These are phyloP conservation scores for Philantomba maxwellii DNA, from an alignment of 2,113 vertebrate genomes.

Conservation along the genomic window DNA sequence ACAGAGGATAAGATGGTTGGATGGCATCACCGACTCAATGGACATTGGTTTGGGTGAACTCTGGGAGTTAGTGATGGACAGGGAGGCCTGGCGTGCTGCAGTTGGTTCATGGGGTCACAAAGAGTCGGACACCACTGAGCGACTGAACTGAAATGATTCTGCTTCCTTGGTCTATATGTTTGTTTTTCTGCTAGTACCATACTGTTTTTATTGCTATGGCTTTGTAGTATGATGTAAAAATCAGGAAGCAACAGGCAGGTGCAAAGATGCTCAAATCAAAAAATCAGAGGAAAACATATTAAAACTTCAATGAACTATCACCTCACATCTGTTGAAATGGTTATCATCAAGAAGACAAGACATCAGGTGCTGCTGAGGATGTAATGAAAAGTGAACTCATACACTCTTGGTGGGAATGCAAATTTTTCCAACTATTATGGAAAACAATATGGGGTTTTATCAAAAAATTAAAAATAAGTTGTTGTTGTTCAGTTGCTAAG, in stretches of 20 bases:
- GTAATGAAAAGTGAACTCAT: background rate
- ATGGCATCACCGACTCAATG: background rate
- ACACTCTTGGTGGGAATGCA: background rate
- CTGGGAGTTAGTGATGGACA: background rate
- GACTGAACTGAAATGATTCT: too few species aligned
- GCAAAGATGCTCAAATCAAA: background rate
- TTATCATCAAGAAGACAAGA: background rate
- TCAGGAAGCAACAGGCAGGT: background rate
- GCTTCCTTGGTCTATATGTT: too few species aligned
- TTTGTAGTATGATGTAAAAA: background rate
- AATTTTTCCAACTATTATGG: background rate
- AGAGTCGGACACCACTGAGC: too few species aligned
- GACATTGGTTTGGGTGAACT: background rate
- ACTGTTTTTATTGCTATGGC: background rate
- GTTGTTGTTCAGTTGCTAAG: background rate
- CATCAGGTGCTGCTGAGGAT: background rate
- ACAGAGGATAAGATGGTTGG: background rate
- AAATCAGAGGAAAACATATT: background rate
- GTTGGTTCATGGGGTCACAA: background rate
- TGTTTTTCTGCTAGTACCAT: too few species aligned
- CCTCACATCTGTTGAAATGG: background rate
- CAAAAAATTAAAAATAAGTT: background rate
- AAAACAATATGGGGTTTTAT: background rate
- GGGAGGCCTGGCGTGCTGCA: background rate
- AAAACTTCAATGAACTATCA: background rate